These are phyloP conservation scores for Dendroctonus valens DNA, from an alignment of 1,140 invertebrate species.

Conservation along the genomic window DNA sequence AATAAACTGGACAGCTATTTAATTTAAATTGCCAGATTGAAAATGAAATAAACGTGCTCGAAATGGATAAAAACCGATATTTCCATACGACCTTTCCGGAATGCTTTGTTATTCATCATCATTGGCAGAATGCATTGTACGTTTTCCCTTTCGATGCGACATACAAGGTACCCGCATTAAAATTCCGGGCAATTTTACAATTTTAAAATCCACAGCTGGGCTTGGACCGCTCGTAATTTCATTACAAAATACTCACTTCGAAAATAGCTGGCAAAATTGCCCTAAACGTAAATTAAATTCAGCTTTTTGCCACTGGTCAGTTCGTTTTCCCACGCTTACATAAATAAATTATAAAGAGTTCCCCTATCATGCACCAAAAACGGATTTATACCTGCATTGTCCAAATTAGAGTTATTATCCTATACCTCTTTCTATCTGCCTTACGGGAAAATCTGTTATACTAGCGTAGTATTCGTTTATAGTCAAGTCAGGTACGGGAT, in stretches of 20 bases:
- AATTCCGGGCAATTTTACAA: too few relatives aligned
- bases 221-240: background rate
- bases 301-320: slow-evolving; percentile 15
- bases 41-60: too few relatives aligned
- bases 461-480: slow-evolving; percentile 24
- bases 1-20: too few relatives aligned
- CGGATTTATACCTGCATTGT: slow-evolving; percentile 29
- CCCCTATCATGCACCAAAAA: slow-evolving; percentile 27
- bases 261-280: slow-evolving; percentile 5
- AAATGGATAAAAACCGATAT: too few relatives aligned
- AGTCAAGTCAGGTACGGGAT: slow-evolving; percentile 22
- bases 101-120: slow-evolving; percentile 1
- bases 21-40: too few relatives aligned
- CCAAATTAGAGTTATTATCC: slow-evolving; percentile 31
- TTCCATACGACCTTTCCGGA: too few relatives aligned
- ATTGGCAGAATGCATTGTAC: background rate
- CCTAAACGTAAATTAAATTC: slow-evolving; percentile 27
- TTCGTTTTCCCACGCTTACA: slow-evolving; percentile 25
- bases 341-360: slow-evolving; percentile 30
- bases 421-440: slow-evolving; percentile 24
- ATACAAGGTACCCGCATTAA: background rate
- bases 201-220: too few relatives aligned
- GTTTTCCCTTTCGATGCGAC: background rate
- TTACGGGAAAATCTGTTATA: slow-evolving; percentile 28
- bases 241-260: slow-evolving; percentile 8